Conservation (phyloP, 1,140 invertebrate species). For the Apis laboriosa region DNA sequence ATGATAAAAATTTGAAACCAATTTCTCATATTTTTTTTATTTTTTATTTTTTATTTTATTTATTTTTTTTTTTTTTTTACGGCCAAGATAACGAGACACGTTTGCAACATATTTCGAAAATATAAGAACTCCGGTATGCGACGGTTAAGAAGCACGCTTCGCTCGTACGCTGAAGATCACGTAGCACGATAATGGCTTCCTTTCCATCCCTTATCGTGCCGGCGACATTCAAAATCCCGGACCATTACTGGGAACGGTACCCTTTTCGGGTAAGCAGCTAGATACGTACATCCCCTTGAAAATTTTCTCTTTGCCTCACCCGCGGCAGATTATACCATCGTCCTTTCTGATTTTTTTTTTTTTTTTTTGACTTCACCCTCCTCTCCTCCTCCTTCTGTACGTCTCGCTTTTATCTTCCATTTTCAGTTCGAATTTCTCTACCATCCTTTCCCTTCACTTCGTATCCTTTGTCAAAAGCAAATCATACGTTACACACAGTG, state of each 20-base stretch:
- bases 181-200: conserved; percentile 76
- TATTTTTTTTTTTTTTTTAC: not conserved
- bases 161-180: conserved; percentile 70
- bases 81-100: conserved; percentile 57
- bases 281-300: conserved; percentile 58
- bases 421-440: not conserved
- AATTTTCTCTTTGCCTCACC: conserved; percentile 56
- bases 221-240: conserved; percentile 76
- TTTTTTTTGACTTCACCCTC: conserved; percentile 16
- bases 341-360: conserved; percentile 43
- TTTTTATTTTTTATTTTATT: no score
- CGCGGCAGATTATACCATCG: conserved; percentile 58
- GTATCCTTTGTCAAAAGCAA: not conserved
- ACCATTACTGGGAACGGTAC: conserved; percentile 67
- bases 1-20: conserved; percentile 18
- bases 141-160: conserved; percentile 67
- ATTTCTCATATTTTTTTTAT: conserved; percentile 45
- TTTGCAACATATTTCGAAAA: conserved; percentile 65
- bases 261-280: conserved; percentile 65
- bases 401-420: conserved; percentile 18
- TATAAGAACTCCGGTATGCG: conserved; percentile 58
- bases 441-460: not conserved
- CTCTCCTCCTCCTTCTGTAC: conserved; percentile 10
- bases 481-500: not conserved
- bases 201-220: conserved; percentile 75